Percentiles rank a stretch among this genome's conserved stretches.
Conservation (phyloP, 1,140 invertebrate genomes). For the Trichomalopsis sarcophagae region DNA sequence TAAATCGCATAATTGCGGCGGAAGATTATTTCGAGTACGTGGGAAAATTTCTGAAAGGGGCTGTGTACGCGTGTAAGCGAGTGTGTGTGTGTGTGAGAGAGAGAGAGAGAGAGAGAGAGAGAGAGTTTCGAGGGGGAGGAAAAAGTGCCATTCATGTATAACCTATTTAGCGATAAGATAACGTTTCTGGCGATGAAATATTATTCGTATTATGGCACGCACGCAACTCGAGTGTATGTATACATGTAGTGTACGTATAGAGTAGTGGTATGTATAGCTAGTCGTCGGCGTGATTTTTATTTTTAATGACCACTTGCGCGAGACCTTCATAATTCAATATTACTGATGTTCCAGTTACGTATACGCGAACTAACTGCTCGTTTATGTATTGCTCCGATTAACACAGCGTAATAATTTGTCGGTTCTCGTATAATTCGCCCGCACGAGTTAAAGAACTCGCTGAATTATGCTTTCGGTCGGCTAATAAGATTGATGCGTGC, state of each 20-base stretch:
- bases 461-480: too few relatives aligned
- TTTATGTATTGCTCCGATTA: slow-evolving; percentile 12
- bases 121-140: neutral
- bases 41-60: neutral
- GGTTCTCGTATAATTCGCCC: neutral
- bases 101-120: neutral
- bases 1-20: neutral
- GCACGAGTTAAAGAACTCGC: neutral
- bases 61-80: neutral
- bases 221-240: neutral
- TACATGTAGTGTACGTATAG: too few relatives aligned
- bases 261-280: neutral
- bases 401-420: slow-evolving; percentile 9
- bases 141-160: slow-evolving; percentile 18
- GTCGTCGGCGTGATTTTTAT: slow-evolving; percentile 43
- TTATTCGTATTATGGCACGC: slow-evolving; percentile 20
- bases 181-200: slow-evolving; percentile 29
- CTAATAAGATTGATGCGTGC: too few relatives aligned
- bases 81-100: too few relatives aligned
- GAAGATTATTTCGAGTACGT: neutral
- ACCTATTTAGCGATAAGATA: slow-evolving; percentile 41
- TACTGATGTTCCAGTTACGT: neutral
- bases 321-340: slow-evolving; percentile 38
- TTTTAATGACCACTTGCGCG: slow-evolving; percentile 22
- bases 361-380: neutral